Conservation (phyloP, 2,888 invertebrate genomes). For the Tinea pellionella region DNA sequence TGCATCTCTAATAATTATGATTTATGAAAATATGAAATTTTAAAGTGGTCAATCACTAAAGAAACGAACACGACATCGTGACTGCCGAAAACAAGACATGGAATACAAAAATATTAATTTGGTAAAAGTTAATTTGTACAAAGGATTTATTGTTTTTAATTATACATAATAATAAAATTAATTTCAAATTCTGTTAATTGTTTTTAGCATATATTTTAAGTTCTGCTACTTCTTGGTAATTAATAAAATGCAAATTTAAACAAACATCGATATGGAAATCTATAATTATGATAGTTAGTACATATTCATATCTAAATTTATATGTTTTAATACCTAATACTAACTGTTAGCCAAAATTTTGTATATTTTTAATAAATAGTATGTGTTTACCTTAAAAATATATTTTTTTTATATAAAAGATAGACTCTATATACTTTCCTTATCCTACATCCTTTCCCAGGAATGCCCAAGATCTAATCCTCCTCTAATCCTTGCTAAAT, state of each 20-base stretch:
- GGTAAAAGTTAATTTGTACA: slow-evolving; percentile 2
- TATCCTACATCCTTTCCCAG: no score
- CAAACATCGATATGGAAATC: no score
- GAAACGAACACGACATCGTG: background rate
- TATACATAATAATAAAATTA: background rate
- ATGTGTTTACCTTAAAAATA: no score
- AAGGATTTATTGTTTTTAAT: background rate
- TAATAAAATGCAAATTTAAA: background rate
- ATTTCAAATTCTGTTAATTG: background rate
- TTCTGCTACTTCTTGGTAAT: background rate
- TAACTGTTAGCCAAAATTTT: no score
- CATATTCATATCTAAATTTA: no score
- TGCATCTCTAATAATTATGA: background rate
- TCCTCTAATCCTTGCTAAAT: no score
- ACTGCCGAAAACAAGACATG: background rate
- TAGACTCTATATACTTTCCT: no score
- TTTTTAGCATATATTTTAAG: background rate
- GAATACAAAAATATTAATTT: background rate
- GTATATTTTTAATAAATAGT: no score
- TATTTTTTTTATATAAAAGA: no score
- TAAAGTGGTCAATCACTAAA: background rate
- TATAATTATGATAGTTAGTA: no score
- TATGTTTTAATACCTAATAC: no score
- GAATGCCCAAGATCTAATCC: no score
- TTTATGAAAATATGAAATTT: background rate